Conservation (phyloP, 2,797 vertebrate genomes). For the Meriones psammophilus region DNA sequence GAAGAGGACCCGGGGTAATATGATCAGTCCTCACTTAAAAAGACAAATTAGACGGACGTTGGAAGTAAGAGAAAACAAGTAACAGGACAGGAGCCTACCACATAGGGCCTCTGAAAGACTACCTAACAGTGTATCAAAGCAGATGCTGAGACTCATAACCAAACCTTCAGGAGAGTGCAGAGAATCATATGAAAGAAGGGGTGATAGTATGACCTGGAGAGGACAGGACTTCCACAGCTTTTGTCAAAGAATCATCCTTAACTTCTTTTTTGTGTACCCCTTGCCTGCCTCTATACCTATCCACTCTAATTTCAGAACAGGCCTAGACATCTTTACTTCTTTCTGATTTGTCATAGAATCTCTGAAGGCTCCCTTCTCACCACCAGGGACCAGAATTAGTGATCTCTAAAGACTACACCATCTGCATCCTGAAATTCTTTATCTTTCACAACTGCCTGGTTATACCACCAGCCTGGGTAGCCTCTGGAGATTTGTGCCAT, state of each 20-base stretch:
- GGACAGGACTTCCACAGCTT: background rate
- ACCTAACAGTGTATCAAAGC: too few species aligned
- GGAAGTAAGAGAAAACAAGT: too few species aligned
- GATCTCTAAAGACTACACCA: background rate
- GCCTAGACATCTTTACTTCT: background rate
- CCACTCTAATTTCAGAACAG: background rate
- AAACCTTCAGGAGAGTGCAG: too few species aligned
- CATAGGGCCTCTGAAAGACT: too few species aligned
- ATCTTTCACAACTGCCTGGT: background rate
- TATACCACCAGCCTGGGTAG: background rate
- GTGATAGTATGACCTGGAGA: too few species aligned
- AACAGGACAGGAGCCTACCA: too few species aligned
- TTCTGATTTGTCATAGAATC: background rate
- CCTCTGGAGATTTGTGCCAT: background rate
- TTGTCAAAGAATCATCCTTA: background rate
- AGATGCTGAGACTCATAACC: too few species aligned
- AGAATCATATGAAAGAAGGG: too few species aligned
- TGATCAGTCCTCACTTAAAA: too few species aligned
- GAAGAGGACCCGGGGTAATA: too few species aligned
- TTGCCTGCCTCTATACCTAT: slow-evolving; percentile 61
- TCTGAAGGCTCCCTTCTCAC: background rate
- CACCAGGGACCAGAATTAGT: background rate
- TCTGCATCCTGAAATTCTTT: background rate
- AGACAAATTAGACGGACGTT: too few species aligned
- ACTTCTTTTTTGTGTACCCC: slow-evolving; percentile 13